phyloP scores from a whole-genome alignment of 2,888 invertebrate genomes.

The Allolobophora icterica region DNA sequence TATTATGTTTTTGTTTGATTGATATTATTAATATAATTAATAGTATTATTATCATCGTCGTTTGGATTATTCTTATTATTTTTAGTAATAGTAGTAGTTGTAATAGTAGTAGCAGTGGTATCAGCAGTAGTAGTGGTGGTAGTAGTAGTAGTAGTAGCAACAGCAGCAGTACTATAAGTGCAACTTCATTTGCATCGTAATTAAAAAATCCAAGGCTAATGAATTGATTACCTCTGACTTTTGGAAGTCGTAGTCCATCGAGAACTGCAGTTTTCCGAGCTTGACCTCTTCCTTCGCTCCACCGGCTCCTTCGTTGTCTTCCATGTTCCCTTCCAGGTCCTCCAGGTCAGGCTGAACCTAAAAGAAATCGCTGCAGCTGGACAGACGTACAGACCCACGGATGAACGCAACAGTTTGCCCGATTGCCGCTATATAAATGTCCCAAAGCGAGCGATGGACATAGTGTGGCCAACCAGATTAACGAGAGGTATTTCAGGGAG shows the following conservation, averaged over 20 bases:
- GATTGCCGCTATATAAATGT: background rate
- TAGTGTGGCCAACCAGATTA: conserved; percentile 5
- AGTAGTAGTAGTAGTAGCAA: background rate
- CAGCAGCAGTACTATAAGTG: no score
- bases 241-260: conserved; percentile 97
- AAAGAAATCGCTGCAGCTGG: conserved; percentile 30
- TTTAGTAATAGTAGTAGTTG: background rate
- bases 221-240: conserved; percentile 80
- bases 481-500: no score
- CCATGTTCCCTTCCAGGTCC: conserved; percentile 70
- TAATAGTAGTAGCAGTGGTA: background rate
- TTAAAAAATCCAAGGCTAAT: background rate
- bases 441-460: background rate
- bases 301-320: conserved; percentile 69
- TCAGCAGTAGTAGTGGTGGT: background rate
- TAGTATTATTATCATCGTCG: no score
- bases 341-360: conserved; percentile 70
- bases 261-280: conserved; percentile 91
- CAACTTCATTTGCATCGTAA: no score
- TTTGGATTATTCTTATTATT: no score
- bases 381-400: background rate
- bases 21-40: no score
- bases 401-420: background rate
- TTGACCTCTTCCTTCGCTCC: conserved; percentile 68
- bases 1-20: no score